Evolutionary conservation across 2,797 vertebrate species (phyloP).

Genomic region (Anguilla pacifica): DNA sequence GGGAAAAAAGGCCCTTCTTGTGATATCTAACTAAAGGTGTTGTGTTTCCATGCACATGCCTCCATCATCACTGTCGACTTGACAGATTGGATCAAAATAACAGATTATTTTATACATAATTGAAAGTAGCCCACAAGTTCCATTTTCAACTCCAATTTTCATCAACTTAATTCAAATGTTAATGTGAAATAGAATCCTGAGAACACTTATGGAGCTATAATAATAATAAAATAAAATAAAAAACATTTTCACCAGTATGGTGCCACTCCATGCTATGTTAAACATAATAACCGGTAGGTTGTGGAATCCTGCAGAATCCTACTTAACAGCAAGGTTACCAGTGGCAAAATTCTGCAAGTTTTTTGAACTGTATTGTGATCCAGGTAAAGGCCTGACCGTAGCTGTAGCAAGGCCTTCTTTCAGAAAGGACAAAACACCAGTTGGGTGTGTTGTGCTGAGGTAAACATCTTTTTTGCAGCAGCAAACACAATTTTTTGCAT

Average conservation of each 20-base stretch:
- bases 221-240: background rate
- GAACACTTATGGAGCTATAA: background rate
- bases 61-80: background rate
- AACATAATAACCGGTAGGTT: background rate
- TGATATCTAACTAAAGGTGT: background rate
- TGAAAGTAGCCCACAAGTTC: background rate
- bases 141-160: background rate
- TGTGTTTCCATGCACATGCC: background rate
- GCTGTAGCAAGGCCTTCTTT: background rate
- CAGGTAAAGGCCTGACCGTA: background rate
- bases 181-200: background rate
- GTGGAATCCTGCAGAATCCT: background rate
- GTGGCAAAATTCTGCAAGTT: background rate
- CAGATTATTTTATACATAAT: background rate
- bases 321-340: background rate
- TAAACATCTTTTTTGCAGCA: background rate
- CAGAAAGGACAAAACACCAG: constrained; percentile 5
- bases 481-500: background rate
- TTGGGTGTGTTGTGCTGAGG: background rate
- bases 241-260: background rate
- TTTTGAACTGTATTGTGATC: background rate
- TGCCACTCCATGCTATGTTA: background rate
- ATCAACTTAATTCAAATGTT: background rate
- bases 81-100: background rate
- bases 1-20: background rate